Evolutionary conservation across 2,888 invertebrate species (phyloP), one percentile per base, ranked within the genome.

Genomic region (Odontocolon sp.): DNA sequence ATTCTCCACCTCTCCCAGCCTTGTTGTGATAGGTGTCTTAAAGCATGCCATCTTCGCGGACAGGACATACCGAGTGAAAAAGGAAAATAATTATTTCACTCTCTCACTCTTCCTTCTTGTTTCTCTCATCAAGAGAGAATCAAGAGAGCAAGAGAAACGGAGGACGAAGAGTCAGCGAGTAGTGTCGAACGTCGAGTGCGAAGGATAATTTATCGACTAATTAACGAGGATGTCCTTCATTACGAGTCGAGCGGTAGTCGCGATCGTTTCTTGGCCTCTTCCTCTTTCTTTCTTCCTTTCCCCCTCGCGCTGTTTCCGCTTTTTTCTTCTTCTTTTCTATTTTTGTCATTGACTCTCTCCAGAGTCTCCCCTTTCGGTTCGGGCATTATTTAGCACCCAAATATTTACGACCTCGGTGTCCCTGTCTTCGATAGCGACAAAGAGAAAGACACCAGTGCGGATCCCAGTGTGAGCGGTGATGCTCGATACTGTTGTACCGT

Each of bases 161-260:
- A 52, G 73, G 14, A 77, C 59, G 72, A 73, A 63, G 68, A 75
- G 36, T 57, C 40, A 75, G 73, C 77, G 66, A 70, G 72, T 79
- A 82, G 81, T 83, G 82, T 86, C 84, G 84, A 85, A 85, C 83
- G 84, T 85, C 84, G 82, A 84, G 83, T 83, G 84, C 85, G 87
- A 86, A 85, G 87, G 86, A 88, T 89, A 90, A 90, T 90, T 90
- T 90, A 90, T 89, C 85, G 89, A 86, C 90, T 90, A 90, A 90
- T 90, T 90, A 90, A 90, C 88, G 87, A 87, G 87, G 86, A 86
- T 89, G 89, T 90, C 89, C 90, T 90, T 90, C 89, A 90, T 90
- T 90, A 90, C 89, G 84, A 85, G 84, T 84, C 85, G 86, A 82
- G 84, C 85, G 82, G 78, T 74, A 85, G 85, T 84, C 85, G 85